Base-by-base conservation (phyloP, 2,888 invertebrate genomes). In the Hypolimnas misippus region DNA sequence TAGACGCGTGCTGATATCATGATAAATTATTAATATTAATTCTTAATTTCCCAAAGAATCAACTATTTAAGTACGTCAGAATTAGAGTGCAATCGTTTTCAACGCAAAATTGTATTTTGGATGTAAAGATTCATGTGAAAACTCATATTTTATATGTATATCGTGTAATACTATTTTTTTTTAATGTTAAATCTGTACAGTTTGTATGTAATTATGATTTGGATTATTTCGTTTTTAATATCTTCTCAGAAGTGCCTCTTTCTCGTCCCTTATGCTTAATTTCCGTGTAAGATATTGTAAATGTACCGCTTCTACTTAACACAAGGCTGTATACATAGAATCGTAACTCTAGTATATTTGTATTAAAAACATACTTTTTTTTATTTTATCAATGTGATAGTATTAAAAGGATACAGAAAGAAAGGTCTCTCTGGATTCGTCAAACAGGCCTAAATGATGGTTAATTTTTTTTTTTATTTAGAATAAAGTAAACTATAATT, bases 231-330 rank as follows among this genome's bases (percentile, higher is more conserved):
- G 67, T 69, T 68, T 58, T 38, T 38, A 38, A 51, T 70, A 73
- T 84, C 83, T 88, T 88, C 81, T 86, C 78, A 69, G 74, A 91
- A 91, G 91, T 91, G 90, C 91, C 91, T 91, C 84, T 79, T 78
- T 82, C 82, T 80, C 79, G 78, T 86, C 84, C 84, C 79, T 71
- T 85, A 83, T 75, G 84, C 83, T 84, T 84, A 79, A 76, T 81
- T 79, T 80, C 80, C 72, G 64, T 89, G 88, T 90, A 89, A 86
- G 79, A 89, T 90, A 89, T 82, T 89, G 87, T 89, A 88, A 84
- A 89, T 88, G 77, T 77, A 77, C 72, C 69, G 78, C 83, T 85
- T 86, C 74, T 75, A 74, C 79, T 79, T 84, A 78, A 86, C 78
- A 46, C 82, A 85, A 84, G 79, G 82, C 85, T 89, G 82, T 87